Base-by-base conservation (phyloP, 2,888 invertebrate genomes). In the Calameuta pallipes region DNA sequence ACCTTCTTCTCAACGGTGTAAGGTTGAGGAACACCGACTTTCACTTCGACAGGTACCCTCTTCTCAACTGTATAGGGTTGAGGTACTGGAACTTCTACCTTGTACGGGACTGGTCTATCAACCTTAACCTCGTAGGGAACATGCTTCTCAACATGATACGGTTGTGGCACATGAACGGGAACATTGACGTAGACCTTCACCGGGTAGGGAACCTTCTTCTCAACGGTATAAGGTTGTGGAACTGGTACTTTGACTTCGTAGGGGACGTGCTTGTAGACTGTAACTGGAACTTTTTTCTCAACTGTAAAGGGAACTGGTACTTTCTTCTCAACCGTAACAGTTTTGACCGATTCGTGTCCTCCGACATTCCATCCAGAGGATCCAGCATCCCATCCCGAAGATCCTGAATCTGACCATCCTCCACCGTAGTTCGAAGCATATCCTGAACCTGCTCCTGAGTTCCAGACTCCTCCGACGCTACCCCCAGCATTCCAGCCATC, bases 261-360 rank as follows among this genome's bases (percentile, higher is more conserved):
- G 37, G 95, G 95, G 78, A 96, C 95, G 92, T 95, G 95, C 93
- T 95, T 95, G 86, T 95, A 95, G 4, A 96, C 95, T 69, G 95
- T 95, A 91, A 95, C 95, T 30, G 95, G 96, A 12, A 95, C 95
- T 90, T 96, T 96, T 93, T 96, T 96, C 89, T 95, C 93, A 71
- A 96, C 94, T 75, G 96, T 95, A 69, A 84, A 82, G 0, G 85
- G 81, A 15, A 85, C 83, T 0, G 85, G 85, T 1, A 85, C 88
- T 87, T 77, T 89, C 87, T 74, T 84, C 79, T 86, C 77, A 6
- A 82, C 35, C 1, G 80, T 84, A 4, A 83, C 73, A 9, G 73
- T 79, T 33, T 76, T 74, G 1, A 83, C 78, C 41, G 82, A 80
- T 34, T 78, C 69, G 36, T 83, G 75, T n/a, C 36, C 35, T 23